A percentile compares a stretch with the other conserved stretches of the same genome.
Conservation (phyloP, 2,113 vertebrate genomes). For the Cricetomys ansorgei region DNA sequence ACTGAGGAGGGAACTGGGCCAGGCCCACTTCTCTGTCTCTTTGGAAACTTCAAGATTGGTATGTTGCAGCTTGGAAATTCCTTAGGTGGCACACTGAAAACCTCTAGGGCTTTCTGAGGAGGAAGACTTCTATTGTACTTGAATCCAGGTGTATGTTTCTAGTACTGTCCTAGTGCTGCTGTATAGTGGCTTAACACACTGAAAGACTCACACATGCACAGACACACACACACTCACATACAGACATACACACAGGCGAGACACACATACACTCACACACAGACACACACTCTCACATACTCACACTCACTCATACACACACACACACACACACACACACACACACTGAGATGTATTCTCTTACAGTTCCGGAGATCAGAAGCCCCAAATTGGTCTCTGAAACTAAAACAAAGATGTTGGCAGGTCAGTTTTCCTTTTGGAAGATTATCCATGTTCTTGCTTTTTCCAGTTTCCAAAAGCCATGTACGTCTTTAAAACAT, state of each 20-base stretch:
- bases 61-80: background rate
- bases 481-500: background rate
- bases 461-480: background rate
- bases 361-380: background rate
- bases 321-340: background rate
- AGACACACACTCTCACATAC: background rate
- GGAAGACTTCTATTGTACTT: background rate
- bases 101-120: background rate
- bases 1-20: background rate
- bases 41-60: background rate
- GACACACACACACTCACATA: too few species aligned
- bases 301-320: background rate
- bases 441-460: background rate
- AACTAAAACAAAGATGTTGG: background rate
- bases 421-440: background rate
- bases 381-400: background rate
- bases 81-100: background rate
- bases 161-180: background rate
- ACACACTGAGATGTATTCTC: background rate
- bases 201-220: background rate
- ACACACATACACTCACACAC: too few species aligned
- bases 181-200: background rate
- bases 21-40: background rate
- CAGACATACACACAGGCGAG: background rate
- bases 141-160: background rate